phyloP scores from a whole-genome alignment of 2,113 vertebrate genomes.

The Corvus cornix region DNA sequence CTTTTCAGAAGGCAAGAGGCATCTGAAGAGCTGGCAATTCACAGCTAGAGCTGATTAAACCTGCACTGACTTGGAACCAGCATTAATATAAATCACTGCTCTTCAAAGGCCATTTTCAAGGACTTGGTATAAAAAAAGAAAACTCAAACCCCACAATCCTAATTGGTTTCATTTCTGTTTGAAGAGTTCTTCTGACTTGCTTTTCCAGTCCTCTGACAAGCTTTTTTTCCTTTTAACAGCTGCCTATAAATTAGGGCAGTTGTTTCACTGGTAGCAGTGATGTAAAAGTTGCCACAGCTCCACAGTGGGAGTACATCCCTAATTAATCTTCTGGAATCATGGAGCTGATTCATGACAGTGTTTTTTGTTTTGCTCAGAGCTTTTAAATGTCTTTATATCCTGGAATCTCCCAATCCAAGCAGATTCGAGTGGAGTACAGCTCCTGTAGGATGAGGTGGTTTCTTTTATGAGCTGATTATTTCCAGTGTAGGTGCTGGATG shows the following conservation, averaged over 20 bases:
- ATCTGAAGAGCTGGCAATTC: neutral
- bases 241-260: slow-evolving; percentile 45
- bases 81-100: neutral
- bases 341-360: neutral
- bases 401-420: neutral
- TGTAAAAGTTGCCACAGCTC: slow-evolving; percentile 1
- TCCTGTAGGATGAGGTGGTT: neutral
- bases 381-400: neutral
- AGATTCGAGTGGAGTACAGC: neutral
- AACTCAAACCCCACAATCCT: neutral
- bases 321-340: neutral
- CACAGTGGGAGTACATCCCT: neutral
- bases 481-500: neutral
- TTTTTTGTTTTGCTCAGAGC: neutral
- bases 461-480: neutral
- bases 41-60: slow-evolving; percentile 19
- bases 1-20: neutral
- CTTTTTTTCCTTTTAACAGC: slow-evolving; percentile 35
- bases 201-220: slow-evolving; percentile 27
- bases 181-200: slow-evolving; percentile 36
- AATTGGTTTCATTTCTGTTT: slow-evolving; percentile 45
- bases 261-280: slow-evolving; percentile 22
- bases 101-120: slow-evolving; percentile 36
- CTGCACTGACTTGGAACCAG: neutral
- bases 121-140: neutral